These are phyloP conservation scores for Pseudois nayaur DNA, from an alignment of 2,113 vertebrate species.

Conservation along the genomic window DNA sequence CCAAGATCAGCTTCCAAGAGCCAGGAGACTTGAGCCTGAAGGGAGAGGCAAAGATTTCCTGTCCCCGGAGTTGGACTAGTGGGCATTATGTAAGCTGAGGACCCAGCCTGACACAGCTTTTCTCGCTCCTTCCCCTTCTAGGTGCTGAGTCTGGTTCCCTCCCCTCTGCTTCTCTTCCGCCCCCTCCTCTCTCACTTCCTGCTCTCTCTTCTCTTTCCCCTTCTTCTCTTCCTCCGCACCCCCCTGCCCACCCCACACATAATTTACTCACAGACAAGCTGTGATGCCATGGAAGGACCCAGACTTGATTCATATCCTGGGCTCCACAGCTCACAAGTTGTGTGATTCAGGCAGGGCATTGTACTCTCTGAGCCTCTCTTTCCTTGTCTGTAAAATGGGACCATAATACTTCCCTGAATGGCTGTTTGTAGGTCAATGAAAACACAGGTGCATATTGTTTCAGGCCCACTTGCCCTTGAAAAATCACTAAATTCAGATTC, in stretches of 20 bases:
- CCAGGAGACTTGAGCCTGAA: neutral
- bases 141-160: too few relatives aligned
- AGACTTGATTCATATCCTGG: neutral
- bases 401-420: neutral
- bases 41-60: neutral
- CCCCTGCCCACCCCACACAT: neutral
- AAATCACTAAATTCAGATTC: neutral
- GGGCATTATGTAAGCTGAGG: neutral
- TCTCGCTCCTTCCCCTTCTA: neutral
- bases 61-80: rapidly evolving
- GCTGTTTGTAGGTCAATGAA: neutral
- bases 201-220: neutral
- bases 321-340: neutral
- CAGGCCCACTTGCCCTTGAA: neutral
- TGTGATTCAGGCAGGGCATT: neutral
- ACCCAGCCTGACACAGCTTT: rapidly evolving
- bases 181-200: too few relatives aligned
- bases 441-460: neutral
- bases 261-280: neutral
- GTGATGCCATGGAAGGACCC: neutral
- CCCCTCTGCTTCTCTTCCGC: rapidly evolving
- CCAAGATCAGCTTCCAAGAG: constrained; percentile 8
- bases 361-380: neutral
- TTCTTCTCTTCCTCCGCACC: neutral
- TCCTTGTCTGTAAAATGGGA: neutral